Conservation (phyloP, 2,113 vertebrate genomes). For the Gallinago undulata region DNA sequence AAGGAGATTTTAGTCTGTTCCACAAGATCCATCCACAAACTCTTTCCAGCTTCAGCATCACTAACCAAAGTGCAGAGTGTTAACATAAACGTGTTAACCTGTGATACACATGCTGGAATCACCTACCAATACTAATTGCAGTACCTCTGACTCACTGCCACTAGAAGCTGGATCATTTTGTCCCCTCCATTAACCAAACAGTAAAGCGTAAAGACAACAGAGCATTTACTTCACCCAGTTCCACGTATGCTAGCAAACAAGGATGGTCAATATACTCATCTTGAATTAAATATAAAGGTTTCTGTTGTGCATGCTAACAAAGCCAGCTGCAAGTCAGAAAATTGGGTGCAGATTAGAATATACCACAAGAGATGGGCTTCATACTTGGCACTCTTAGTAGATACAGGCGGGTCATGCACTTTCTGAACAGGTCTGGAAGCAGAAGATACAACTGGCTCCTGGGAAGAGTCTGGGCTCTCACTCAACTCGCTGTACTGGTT, state of each 20-base stretch:
- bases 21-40: not conserved
- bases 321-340: not conserved
- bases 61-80: not conserved
- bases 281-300: not conserved
- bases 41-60: not conserved
- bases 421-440: constrained; percentile 41
- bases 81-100: fast-evolving
- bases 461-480: constrained; percentile 24
- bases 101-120: fast-evolving
- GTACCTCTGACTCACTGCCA: not conserved
- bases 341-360: not conserved
- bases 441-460: constrained; percentile 34
- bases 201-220: not conserved
- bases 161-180: not conserved
- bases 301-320: not conserved
- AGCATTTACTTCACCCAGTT: not conserved
- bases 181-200: not conserved
- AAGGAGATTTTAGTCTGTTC: not conserved
- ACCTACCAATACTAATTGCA: not conserved
- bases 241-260: fast-evolving
- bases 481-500: constrained; percentile 57
- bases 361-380: not conserved
- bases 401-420: not conserved
- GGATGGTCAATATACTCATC: not conserved
- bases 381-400: constrained; percentile 64